Conservation (phyloP, 2,888 invertebrate genomes). For the Cylindroiulus punctatus region DNA sequence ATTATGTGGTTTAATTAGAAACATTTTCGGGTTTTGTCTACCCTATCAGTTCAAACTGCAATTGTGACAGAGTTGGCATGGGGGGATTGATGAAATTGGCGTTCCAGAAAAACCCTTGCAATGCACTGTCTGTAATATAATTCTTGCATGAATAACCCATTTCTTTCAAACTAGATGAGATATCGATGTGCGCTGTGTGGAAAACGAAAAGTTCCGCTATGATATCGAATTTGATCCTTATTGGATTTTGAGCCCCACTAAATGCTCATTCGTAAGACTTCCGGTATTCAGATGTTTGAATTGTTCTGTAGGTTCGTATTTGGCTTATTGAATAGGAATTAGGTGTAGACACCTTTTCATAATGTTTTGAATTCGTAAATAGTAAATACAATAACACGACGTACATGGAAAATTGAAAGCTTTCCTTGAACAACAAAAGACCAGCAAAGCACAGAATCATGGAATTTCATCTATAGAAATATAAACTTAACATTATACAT, state of each 20-base stretch:
- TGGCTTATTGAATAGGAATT: neutral
- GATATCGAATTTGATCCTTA: neutral
- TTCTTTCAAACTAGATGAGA: neutral
- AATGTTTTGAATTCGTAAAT: neutral
- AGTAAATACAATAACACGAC: neutral
- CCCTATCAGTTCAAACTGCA: neutral
- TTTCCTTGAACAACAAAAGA: neutral
- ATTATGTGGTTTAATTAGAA: no score
- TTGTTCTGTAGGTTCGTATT: neutral
- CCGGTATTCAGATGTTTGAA: neutral
- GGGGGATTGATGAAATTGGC: neutral
- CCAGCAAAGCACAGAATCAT: neutral
- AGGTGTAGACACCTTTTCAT: neutral
- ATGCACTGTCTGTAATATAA: neutral
- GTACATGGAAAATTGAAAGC: neutral
- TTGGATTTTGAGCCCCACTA: slow-evolving; percentile 4
- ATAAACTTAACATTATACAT: no score
- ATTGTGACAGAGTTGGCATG: neutral
- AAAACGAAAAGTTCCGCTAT: neutral
- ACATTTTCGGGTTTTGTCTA: neutral
- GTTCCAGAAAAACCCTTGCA: neutral
- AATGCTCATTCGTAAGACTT: neutral
- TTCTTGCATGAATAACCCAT: slow-evolving; percentile 18
- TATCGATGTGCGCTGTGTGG: neutral
- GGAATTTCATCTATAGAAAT: neutral